A percentile compares a stretch with the other conserved stretches of the same genome.
Conservation (phyloP, 2,888 invertebrate genomes). For the Syrista parreyssii region DNA sequence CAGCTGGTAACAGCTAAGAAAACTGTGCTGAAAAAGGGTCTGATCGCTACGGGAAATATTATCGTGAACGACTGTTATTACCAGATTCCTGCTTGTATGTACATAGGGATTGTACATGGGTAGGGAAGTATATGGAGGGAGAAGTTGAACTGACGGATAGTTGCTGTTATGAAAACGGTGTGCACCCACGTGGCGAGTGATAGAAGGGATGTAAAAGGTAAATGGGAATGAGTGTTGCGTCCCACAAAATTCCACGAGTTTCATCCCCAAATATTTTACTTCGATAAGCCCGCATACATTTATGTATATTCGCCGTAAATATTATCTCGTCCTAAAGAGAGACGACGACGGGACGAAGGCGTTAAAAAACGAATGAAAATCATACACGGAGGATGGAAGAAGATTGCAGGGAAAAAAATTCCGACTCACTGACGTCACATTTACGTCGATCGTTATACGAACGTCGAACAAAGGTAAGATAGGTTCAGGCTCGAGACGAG, state of each 20-base stretch:
- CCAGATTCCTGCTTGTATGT: neutral
- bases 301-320: neutral
- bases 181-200: neutral
- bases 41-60: neutral
- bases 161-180: neutral
- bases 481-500: neutral
- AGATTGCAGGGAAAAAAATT: neutral
- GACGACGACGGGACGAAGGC: neutral
- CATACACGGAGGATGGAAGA: neutral
- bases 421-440: no score
- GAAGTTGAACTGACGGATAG: neutral
- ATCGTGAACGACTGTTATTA: neutral
- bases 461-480: no score
- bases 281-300: neutral
- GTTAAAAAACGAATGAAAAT: neutral
- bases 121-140: neutral
- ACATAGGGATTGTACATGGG: neutral
- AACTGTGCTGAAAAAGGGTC: neutral
- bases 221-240: neutral
- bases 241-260: neutral
- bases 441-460: no score
- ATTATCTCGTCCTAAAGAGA: neutral
- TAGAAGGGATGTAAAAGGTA: neutral
- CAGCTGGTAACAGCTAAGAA: neutral
- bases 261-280: neutral